Base-by-base conservation (phyloP, 2,113 vertebrate genomes). In the Tympanuchus pallidicinctus region DNA sequence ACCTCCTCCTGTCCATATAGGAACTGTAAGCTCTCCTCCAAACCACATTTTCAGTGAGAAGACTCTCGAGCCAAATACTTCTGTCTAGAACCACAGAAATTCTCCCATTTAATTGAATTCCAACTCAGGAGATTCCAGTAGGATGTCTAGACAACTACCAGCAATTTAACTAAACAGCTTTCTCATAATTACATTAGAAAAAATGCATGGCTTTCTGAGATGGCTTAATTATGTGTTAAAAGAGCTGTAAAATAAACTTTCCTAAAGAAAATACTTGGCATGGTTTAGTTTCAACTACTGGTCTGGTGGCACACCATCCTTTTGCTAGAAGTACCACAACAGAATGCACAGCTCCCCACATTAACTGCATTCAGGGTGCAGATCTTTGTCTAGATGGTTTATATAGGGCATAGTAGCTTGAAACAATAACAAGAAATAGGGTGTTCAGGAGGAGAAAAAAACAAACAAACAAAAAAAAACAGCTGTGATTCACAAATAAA, bases 21-120 rank as follows among this genome's bases (percentile, higher is more conserved):
- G 18, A 74, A 64, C 34, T 17, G 0, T 17, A 74, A 74, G 8
- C 52, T 93, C 82, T 85, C 91, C 88, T 94, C 66, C 52, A 96
- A 97, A 79, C 32, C 50, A 79, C 66, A n/a, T 83, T 38, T 89
- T 93, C 43, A 63, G 66, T 13, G 42, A 83, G 52, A 94, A 28
- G 20, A 74, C 12, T 61, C 2, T 45, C 2, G 20, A 84, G 38
- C n/a, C 66, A 96, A 70, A 64, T 70, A 79, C 38, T 96, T 87
- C 70, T 71, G 80, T 79, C 75, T 38, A 69, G 63, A 91, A 67
- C 32, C 4, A 25, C 5, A 76, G 75, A 84, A 36, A 82, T 57
- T 69, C 20, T 32, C 21, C 42, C 13, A 56, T 79, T 84, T 89
- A 84, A 96, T 93, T 95, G 94, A 95, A 95, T 97, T 95, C 63